These are phyloP conservation scores for Perizoma affinitatum DNA, from an alignment of 2,888 invertebrate species.

Conservation along the genomic window DNA sequence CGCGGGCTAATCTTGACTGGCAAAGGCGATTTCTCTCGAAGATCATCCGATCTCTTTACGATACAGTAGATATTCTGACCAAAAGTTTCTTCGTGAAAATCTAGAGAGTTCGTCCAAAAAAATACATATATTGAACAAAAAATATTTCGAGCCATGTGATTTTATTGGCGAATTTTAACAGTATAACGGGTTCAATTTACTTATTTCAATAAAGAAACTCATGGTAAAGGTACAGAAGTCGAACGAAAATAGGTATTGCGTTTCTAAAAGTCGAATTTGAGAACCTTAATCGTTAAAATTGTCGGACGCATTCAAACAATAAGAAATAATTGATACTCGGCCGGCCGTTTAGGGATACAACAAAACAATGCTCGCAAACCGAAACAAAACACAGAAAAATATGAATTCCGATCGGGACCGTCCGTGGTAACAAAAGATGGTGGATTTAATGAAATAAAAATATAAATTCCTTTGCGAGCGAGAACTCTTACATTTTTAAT, in stretches of 20 bases:
- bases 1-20: conserved; percentile 69
- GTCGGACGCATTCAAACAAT: conserved; percentile 74
- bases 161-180: too few relatives aligned
- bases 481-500: conserved; percentile 84
- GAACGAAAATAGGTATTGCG: conserved; percentile 67
- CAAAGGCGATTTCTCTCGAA: conserved; percentile 58
- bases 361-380: conserved; percentile 78
- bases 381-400: conserved; percentile 84
- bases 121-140: too few relatives aligned
- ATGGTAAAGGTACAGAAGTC: conserved; percentile 44
- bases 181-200: too few relatives aligned
- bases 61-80: not conserved
- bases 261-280: conserved; percentile 61
- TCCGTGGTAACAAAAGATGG: conserved; percentile 82
- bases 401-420: conserved; percentile 82
- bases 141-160: too few relatives aligned
- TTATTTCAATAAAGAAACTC: too few relatives aligned
- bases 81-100: too few relatives aligned
- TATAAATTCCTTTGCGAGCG: conserved; percentile 82
- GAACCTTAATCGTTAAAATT: conserved; percentile 66
- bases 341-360: conserved; percentile 73
- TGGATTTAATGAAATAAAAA: conserved; percentile 84
- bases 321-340: conserved; percentile 82
- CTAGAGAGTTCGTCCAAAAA: too few relatives aligned
- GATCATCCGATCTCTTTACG: conserved; percentile 46